Evolutionary conservation across 2,113 vertebrate genomes (phyloP), one percentile per base, ranked within the genome.

Genomic region (Antennarius striatus): DNA sequence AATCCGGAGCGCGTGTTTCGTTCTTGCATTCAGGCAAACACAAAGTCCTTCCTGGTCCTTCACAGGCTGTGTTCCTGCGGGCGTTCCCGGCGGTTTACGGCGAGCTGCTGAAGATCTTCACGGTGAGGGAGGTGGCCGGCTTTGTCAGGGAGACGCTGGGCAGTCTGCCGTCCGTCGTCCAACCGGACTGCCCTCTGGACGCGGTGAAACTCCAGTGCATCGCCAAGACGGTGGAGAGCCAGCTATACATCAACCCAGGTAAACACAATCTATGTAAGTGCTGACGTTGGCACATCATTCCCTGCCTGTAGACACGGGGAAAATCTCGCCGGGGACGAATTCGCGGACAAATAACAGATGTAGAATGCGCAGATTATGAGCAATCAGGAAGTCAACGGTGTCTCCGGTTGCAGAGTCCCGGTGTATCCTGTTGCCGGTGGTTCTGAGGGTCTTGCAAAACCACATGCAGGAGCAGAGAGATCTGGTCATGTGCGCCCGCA

Each of bases 391-490:
- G 32, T 36, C 22, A 22, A 22, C 22, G 22, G 22, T 56, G 63
- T 73, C 28, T 75, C 67, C 56, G 39, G 55, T 80, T 85, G 39
- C 88, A 99, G 98, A 99, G 56, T 98, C 98, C 6, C 86, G 96
- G 49, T 98, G 93, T 82, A 94, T 99, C 82, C 93, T 99, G 73
- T 83, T 99, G 59, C 98, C 97, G 0, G 96, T 98, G 60, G 96
- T 99, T 67, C 86, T 99, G 22, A 94, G 95, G 74, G 94, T 97
- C 66, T 94, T 99, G 51, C 96, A 98, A 64, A 93, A 93, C 57
- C 96, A 99, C 88, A 89, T 99, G 86, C 96, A 98, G 88, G 96
- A 98, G 73, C 97, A 99, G 93, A 95, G 93, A 76, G 96, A 99
- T 83, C 91, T 98, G 79, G 94, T 97, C 84, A 95, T 96, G 93